Conservation (phyloP, 2,797 vertebrate species). For the Aplochiton taeniatus region DNA sequence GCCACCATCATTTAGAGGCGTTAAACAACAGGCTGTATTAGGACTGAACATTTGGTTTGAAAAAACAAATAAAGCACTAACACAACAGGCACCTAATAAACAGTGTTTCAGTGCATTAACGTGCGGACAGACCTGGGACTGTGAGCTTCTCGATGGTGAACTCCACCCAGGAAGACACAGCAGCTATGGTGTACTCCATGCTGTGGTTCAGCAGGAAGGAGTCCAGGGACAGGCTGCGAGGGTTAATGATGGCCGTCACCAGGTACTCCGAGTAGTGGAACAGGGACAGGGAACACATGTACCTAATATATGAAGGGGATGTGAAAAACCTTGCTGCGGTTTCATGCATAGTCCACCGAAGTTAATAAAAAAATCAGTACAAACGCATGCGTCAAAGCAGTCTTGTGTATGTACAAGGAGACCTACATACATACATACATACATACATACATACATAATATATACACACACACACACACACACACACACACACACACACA, state of each 20-base stretch:
- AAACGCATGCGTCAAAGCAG: not conserved
- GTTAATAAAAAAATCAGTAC: not conserved
- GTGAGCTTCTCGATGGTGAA: constrained; percentile 90
- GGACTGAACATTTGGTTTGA: too few relatives aligned
- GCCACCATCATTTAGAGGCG: too few relatives aligned
- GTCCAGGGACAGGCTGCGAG: constrained; percentile 90
- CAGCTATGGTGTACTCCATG: constrained; percentile 91
- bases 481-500: too few relatives aligned
- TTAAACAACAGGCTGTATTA: too few relatives aligned
- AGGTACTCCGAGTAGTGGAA: constrained; percentile 98
- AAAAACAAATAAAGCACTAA: too few relatives aligned
- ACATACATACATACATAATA: too few relatives aligned
- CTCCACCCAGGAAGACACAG: constrained; percentile 93
- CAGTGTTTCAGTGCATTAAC: too few relatives aligned
- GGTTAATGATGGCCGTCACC: constrained; percentile 95
- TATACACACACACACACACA: too few relatives aligned
- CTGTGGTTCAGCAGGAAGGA: constrained; percentile 98
- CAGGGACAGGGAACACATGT: constrained; percentile 93
- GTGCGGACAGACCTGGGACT: constrained; percentile 82
- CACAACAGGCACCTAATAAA: too few relatives aligned
- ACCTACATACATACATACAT: too few relatives aligned
- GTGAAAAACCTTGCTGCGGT: too few relatives aligned
- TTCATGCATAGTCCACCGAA: too few relatives aligned
- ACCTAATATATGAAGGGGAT: constrained; percentile 71
- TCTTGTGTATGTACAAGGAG: not conserved